Conservation (phyloP, 2,113 vertebrate genomes). For the human region GRCh38 chrX:8891501-8892000, state of each 20-base stretch:
- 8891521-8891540: too few relatives aligned
- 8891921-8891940: background rate
- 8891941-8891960: background rate
- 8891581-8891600: background rate
- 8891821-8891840: background rate
- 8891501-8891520: background rate
- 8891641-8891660: background rate
- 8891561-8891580: background rate
- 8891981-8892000: background rate
- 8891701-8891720: background rate
- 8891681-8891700: background rate
- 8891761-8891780: background rate
- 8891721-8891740: background rate
- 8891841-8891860: too few relatives aligned
- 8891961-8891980: background rate
- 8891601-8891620: background rate
- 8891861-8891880: background rate
- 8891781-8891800: background rate
- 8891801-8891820: background rate
- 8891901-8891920: background rate
- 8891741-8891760: background rate
- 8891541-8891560: background rate
- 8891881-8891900: background rate
- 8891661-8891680: background rate
- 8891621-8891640: background rate